Percentiles rank a stretch among this genome's conserved stretches.
These are phyloP conservation scores for Paedocypris micromegethes DNA, from an alignment of 2,797 vertebrate genomes.

Conservation along the genomic window DNA sequence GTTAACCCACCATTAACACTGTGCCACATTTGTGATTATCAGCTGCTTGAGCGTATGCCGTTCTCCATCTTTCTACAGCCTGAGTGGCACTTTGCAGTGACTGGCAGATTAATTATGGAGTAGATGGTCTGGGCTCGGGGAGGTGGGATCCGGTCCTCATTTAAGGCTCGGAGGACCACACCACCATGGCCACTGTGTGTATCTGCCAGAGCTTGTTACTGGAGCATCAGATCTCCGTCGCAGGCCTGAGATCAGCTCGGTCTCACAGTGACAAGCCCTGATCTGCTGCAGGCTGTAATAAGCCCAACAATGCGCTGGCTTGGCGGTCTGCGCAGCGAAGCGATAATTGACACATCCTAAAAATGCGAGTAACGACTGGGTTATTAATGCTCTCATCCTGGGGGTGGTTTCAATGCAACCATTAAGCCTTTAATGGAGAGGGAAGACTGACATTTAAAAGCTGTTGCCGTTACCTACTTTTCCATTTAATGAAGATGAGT, in stretches of 20 bases:
- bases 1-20: conserved; percentile 51
- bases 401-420: conserved; percentile 65
- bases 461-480: conserved; percentile 59
- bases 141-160: conserved; percentile 59
- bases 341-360: conserved; percentile 70
- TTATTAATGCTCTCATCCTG: conserved; percentile 72
- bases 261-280: conserved; percentile 40
- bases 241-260: conserved; percentile 29
- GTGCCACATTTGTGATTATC: conserved; percentile 59
- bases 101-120: conserved; percentile 73
- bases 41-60: conserved; percentile 42
- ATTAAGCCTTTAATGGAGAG: conserved; percentile 75
- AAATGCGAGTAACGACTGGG: conserved; percentile 65
- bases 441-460: conserved; percentile 70
- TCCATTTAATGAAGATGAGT: conserved; percentile 61
- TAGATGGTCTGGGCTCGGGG: conserved; percentile 55
- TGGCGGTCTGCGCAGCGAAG: conserved; percentile 52
- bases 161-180: conserved; percentile 54
- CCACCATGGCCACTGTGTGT: conserved; percentile 27
- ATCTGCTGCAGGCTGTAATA: conserved; percentile 56
- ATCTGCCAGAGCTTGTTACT: conserved; percentile 42
- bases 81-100: conserved; percentile 59
- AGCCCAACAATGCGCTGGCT: conserved; percentile 58
- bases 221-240: conserved; percentile 29
- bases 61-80: conserved; percentile 59